Evolutionary conservation across 2,888 invertebrate species (phyloP).

Genomic region (Pocota personata): DNA sequence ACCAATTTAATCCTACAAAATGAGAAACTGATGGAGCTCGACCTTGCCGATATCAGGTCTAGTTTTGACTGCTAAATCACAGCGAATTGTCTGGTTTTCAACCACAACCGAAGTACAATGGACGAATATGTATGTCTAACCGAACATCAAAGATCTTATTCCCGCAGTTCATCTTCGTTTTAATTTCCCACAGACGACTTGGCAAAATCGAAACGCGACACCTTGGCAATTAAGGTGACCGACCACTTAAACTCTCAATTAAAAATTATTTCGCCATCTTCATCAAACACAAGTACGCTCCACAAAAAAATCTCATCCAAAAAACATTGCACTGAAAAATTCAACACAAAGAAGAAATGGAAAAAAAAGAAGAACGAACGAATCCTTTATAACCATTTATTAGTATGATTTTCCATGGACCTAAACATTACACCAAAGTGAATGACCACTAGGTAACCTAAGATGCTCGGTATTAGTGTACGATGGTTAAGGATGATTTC

Average conservation of each 20-base stretch:
- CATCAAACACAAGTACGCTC: slow-evolving; percentile 39
- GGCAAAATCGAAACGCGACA: slow-evolving; percentile 51
- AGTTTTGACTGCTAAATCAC: too few relatives aligned
- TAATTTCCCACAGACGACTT: slow-evolving; percentile 61
- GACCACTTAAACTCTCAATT: slow-evolving; percentile 68
- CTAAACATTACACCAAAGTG: slow-evolving; percentile 49
- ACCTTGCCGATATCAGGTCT: too few relatives aligned
- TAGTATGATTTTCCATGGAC: slow-evolving; percentile 55
- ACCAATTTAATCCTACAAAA: too few relatives aligned
- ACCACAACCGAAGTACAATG: too few relatives aligned
- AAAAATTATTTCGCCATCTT: slow-evolving; percentile 68
- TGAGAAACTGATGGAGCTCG: too few relatives aligned
- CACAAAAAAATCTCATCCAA: slow-evolving; percentile 27
- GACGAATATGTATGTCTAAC: neutral
- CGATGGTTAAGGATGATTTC: slow-evolving; percentile 46
- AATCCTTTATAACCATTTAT: slow-evolving; percentile 63
- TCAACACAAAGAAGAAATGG: slow-evolving; percentile 34
- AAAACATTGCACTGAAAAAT: slow-evolving; percentile 13
- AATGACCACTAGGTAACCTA: slow-evolving; percentile 68
- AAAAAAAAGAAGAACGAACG: slow-evolving; percentile 11
- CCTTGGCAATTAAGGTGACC: slow-evolving; percentile 64
- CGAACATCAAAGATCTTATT: neutral
- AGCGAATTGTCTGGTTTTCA: too few relatives aligned
- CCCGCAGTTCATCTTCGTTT: neutral
- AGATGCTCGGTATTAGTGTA: slow-evolving; percentile 53